These are phyloP conservation scores for Monoplex corrugatus DNA, from an alignment of 2,888 invertebrate species.

Conservation along the genomic window DNA sequence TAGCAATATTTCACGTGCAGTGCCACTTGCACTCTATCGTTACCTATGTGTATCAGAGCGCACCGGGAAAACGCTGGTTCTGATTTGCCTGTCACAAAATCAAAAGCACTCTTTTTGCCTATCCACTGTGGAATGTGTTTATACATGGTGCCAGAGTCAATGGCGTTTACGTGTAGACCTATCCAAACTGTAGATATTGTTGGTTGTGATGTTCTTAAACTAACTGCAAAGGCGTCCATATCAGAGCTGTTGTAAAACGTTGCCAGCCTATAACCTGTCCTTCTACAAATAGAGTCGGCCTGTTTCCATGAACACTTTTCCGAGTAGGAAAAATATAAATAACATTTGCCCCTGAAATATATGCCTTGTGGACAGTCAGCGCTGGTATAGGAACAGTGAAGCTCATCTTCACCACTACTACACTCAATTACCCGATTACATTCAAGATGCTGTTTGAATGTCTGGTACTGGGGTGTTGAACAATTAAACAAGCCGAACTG, in stretches of 20 bases:
- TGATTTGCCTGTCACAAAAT: background rate
- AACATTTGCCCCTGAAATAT: background rate
- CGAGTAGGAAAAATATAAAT: background rate
- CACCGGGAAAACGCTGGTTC: background rate
- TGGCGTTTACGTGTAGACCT: background rate
- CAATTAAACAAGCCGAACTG: background rate
- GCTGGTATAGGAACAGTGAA: background rate
- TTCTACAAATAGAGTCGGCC: background rate
- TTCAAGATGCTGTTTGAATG: background rate
- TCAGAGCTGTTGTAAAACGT: constrained; percentile 22
- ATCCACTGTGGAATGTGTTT: constrained; percentile 18
- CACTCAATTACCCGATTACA: background rate
- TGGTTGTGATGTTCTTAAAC: background rate
- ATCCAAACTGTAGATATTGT: background rate
- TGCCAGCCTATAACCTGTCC: background rate
- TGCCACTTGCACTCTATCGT: background rate
- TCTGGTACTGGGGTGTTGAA: background rate
- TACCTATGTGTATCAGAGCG: background rate
- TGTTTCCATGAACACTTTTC: background rate
- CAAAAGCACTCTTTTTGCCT: background rate
- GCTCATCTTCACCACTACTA: background rate
- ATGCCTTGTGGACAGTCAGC: background rate
- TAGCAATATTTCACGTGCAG: background rate
- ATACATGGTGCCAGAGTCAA: background rate
- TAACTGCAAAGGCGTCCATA: background rate